Base-by-base conservation (phyloP, 2,113 vertebrate genomes). In the Colinus virginianus region DNA sequence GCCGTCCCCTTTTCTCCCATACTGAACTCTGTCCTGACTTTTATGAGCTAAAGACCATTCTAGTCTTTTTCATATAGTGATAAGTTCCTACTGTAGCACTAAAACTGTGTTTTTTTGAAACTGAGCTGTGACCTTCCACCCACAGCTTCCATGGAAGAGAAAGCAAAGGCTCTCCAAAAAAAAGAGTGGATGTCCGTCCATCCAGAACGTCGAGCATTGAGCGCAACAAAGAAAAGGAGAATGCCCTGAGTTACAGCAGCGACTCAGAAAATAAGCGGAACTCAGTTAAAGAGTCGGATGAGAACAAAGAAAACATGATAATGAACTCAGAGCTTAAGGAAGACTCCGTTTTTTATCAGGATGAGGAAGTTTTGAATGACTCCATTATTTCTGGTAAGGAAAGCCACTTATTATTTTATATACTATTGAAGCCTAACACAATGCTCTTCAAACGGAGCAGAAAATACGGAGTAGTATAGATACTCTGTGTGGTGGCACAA, bases 231-330 rank as follows among this genome's bases (percentile, higher is more conserved):
- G 98, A 98, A 67, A 89, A 94, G 83, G 98, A 98, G 40, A 97
- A 96, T 78, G 94, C 97, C 0, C 80, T 96, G 25, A 95, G 92
- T 61, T 97, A 97, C 16, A 90, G 97, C 3, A 97, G 97, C 1
- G 91, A 96, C 62, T 59, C 93, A 0, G 98, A 98, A 92, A 97
- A 95, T 96, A 98, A 98, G 88, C 26, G 97, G 89, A 84, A 97
- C 7, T 96, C 90, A 0, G 88, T 90, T 42, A 98, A 98, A 77
- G 98, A 98, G 84, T 98, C 98, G 0, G 99, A 99, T 42, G 99
- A 99, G 97, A 99, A 99, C 97, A 99, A 99, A 97, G 99, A 99
- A 97, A 99, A 99, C 96, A 88, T 99, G 97, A 97, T 98, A 21
- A 92, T 98, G 97, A 98, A 97, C 32, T 97, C 98, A 2, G 99